Conservation (phyloP, 1,140 invertebrate genomes). For the Agrypnia vestita region DNA sequence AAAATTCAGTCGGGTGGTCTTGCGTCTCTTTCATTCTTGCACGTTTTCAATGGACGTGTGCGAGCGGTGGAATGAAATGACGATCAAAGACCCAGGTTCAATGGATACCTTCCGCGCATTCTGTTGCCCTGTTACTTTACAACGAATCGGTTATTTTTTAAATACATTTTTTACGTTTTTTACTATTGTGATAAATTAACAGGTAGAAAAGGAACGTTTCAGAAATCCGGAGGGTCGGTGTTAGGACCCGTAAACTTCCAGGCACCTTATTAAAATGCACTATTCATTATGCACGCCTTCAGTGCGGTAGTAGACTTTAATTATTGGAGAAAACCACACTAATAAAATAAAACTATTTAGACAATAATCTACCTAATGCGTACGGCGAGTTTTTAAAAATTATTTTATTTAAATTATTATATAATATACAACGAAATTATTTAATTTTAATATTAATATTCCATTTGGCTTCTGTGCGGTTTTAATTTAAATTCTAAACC, state of each 20-base stretch:
- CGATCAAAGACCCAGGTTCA: slow-evolving; percentile 38
- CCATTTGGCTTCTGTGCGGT: too few relatives aligned
- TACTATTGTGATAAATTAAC: slow-evolving; percentile 49
- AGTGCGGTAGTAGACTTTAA: slow-evolving; percentile 37
- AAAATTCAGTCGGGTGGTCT: slow-evolving; percentile 30
- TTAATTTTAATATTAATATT: too few relatives aligned
- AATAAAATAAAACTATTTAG: background rate
- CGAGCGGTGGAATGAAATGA: slow-evolving; percentile 22
- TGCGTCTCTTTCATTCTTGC: slow-evolving; percentile 14
- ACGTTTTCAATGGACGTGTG: background rate
- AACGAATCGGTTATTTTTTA: slow-evolving; percentile 47
- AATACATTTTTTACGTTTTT: slow-evolving; percentile 30
- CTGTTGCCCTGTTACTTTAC: slow-evolving; percentile 39
- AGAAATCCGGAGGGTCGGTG: background rate
- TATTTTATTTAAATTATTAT: too few relatives aligned
- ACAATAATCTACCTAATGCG: background rate
- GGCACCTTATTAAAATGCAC: background rate
- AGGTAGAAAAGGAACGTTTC: slow-evolving; percentile 20
- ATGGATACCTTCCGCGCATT: slow-evolving; percentile 43
- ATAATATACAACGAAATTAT: too few relatives aligned
- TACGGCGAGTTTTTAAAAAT: too few relatives aligned
- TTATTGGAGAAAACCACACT: slow-evolving; percentile 20
- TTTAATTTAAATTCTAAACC: too few relatives aligned
- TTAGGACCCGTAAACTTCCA: background rate
- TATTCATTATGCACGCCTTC: slow-evolving; percentile 12